These are phyloP conservation scores for Lasioglossum calceatum DNA, from an alignment of 2,888 invertebrate species.

Conservation along the genomic window DNA sequence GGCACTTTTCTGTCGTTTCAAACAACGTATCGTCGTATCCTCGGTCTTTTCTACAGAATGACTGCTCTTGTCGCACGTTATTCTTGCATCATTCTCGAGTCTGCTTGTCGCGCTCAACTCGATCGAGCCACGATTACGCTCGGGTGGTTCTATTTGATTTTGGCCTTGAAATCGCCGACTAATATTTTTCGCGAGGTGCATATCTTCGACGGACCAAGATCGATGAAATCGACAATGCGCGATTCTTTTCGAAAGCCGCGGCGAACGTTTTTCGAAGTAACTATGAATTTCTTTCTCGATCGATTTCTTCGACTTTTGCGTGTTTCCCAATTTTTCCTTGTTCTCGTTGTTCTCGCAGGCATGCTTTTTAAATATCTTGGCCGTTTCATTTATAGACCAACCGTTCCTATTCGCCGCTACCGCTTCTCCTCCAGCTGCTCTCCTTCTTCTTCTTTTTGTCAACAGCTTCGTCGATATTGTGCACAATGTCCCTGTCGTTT, in stretches of 20 bases:
- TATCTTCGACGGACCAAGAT: slow-evolving; percentile 53
- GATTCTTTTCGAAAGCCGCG: not conserved
- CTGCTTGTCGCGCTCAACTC: not conserved
- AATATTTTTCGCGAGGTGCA: slow-evolving; percentile 68
- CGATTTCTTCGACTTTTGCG: slow-evolving; percentile 32
- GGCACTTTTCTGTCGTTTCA: slow-evolving; percentile 32
- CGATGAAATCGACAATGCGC: not conserved
- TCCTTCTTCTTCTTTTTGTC: slow-evolving; percentile 19
- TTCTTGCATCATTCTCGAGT: not conserved
- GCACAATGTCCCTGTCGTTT: not conserved
- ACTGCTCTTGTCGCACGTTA: not conserved
- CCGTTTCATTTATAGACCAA: slow-evolving; percentile 80
- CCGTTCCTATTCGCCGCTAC: slow-evolving; percentile 62
- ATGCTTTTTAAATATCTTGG: slow-evolving; percentile 75
- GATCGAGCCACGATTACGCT: not conserved
- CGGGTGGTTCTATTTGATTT: slow-evolving; percentile 34
- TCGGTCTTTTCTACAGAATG: no score
- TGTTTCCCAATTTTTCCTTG: slow-evolving; percentile 50
- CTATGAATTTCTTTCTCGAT: not conserved
- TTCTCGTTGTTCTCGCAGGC: slow-evolving; percentile 71
- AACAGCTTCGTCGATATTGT: not conserved
- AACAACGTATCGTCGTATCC: not conserved
- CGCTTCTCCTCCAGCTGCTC: not conserved
- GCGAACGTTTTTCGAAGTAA: not conserved
- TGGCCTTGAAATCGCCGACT: slow-evolving; percentile 69